phyloP scores from a whole-genome alignment of 2,113 vertebrate species.

The Carlito syrichta region DNA sequence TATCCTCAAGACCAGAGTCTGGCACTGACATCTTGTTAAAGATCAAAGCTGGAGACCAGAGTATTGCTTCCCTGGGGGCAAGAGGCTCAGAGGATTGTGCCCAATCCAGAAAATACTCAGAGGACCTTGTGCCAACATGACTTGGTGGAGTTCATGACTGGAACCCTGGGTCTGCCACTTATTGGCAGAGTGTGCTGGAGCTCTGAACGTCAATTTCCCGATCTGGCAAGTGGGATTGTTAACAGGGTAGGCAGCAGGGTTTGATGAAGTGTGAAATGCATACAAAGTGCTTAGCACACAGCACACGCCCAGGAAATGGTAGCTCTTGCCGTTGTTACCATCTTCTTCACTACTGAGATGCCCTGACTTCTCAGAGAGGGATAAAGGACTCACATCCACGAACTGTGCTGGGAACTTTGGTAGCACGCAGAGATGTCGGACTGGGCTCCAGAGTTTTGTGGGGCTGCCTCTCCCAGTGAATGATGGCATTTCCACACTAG shows the following conservation, averaged over 20 bases:
- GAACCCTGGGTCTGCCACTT: neutral
- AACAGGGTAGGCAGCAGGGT: neutral
- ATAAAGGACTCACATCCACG: neutral
- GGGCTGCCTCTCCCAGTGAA: neutral
- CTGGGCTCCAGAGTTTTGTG: no score
- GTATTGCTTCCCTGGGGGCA: neutral
- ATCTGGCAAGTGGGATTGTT: neutral
- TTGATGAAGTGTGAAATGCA: accelerated
- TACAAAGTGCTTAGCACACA: neutral
- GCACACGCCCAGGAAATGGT: neutral
- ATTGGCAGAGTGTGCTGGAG: accelerated
- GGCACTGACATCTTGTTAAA: neutral
- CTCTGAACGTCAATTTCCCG: neutral
- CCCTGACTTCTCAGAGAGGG: neutral
- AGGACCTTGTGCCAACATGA: neutral
- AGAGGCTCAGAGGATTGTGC: neutral
- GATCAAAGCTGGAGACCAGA: neutral
- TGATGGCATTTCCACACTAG: neutral
- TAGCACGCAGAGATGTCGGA: neutral
- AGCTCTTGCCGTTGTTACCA: neutral
- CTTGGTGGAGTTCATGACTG: neutral
- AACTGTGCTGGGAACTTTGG: neutral
- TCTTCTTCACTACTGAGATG: neutral
- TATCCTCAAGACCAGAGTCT: neutral
- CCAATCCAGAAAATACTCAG: neutral